Conservation (phyloP, 2,797 vertebrate genomes). For the Prunella strophiata region DNA sequence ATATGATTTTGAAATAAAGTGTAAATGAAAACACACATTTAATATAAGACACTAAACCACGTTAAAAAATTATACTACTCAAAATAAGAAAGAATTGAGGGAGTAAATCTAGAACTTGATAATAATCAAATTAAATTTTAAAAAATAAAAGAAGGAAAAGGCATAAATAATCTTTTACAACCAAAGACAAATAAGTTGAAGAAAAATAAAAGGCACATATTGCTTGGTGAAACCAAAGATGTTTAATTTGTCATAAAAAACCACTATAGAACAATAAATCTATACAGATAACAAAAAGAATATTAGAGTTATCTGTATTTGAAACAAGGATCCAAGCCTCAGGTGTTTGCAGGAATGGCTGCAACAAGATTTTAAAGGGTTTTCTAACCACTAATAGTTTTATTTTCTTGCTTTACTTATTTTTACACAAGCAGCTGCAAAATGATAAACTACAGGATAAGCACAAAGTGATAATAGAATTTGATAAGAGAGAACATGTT, state of each 20-base stretch:
- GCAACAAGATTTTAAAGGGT: slow-evolving; percentile 20
- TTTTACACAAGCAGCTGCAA: background rate
- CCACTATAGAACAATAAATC: background rate
- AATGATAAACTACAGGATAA: slow-evolving; percentile 26
- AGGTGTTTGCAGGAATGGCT: background rate
- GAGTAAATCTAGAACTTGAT: background rate
- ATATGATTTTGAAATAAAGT: background rate
- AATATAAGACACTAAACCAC: background rate
- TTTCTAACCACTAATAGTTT: slow-evolving; percentile 45
- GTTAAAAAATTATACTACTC: background rate
- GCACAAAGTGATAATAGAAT: slow-evolving; percentile 38
- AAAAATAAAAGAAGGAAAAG: background rate
- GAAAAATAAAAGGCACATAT: background rate
- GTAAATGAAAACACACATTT: background rate
- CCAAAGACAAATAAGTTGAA: background rate
- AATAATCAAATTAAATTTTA: background rate
- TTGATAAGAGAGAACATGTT: slow-evolving; percentile 39
- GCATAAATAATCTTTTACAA: background rate
- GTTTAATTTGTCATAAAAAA: background rate
- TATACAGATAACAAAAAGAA: background rate
- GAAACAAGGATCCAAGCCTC: background rate
- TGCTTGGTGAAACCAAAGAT: background rate
- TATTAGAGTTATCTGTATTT: slow-evolving; percentile 9
- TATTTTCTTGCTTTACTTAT: slow-evolving; percentile 32
- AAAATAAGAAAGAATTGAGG: background rate